A percentile compares a stretch with the other conserved stretches of the same genome.
Conservation (phyloP, 2,888 invertebrate species). For the Drosophila quinaria region DNA sequence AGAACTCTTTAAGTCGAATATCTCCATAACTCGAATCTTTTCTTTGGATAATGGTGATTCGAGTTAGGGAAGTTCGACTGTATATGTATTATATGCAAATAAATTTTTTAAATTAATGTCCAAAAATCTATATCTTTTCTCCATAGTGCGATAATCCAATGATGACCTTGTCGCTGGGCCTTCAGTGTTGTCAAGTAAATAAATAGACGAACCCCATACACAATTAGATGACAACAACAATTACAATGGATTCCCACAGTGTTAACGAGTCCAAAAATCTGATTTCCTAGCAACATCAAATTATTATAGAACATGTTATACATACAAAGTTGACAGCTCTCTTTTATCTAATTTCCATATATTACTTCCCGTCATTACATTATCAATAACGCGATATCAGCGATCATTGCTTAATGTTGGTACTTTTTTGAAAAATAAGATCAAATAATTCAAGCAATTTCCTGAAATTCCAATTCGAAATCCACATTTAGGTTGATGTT, state of each 20-base stretch:
- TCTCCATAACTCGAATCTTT: too few relatives aligned
- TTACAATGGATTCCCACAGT: slow-evolving; percentile 24
- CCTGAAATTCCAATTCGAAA: background rate
- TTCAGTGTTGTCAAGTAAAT: slow-evolving; percentile 29
- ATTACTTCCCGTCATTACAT: slow-evolving; percentile 18
- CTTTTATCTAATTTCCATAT: background rate
- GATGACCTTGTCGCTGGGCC: slow-evolving; percentile 40
- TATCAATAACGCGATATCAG: background rate
- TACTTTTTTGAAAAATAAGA: background rate
- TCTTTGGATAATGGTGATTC: too few relatives aligned
- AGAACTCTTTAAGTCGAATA: too few relatives aligned
- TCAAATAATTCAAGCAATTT: slow-evolving; percentile 1
- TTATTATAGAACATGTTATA: slow-evolving; percentile 7
- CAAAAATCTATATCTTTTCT: background rate
- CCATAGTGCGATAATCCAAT: slow-evolving; percentile 3
- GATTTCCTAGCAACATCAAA: slow-evolving; percentile 9
- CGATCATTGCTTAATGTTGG: background rate
- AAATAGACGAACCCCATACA: slow-evolving; percentile 20
- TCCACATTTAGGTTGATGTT: background rate
- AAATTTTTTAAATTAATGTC: background rate
- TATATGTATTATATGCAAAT: too few relatives aligned
- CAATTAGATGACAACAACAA: slow-evolving; percentile 32
- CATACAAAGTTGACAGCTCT: slow-evolving; percentile 1
- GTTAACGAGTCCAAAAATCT: slow-evolving; percentile 24
- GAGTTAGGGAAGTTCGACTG: too few relatives aligned